A percentile compares a stretch with the other conserved stretches of the same genome.
Evolutionary conservation across 2,113 vertebrate species (phyloP).

Genomic region (Cryptoleucopteryx plumbea): DNA sequence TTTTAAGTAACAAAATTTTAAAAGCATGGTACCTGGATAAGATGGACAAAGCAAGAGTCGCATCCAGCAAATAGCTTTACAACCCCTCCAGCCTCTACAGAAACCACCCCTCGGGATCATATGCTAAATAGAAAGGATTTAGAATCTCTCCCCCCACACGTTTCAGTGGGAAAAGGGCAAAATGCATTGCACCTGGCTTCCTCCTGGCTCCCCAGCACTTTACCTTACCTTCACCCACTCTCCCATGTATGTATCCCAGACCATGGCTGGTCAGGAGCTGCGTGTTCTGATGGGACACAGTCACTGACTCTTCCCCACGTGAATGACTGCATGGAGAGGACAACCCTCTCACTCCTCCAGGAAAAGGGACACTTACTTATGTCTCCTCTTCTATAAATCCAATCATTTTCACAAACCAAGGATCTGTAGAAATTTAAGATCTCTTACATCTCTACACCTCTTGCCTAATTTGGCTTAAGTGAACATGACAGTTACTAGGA

Average conservation of each 20-base stretch:
- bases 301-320: neutral
- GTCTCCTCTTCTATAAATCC: neutral
- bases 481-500: neutral
- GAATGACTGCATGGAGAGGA: neutral
- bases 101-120: neutral
- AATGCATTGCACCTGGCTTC: neutral
- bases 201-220: neutral
- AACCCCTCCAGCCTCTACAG: neutral
- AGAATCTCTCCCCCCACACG: accelerated
- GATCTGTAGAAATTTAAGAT: neutral
- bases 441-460: neutral
- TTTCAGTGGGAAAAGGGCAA: neutral
- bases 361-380: neutral
- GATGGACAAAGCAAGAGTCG: neutral
- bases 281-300: neutral
- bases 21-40: neutral
- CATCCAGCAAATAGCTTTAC: neutral
- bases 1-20: neutral
- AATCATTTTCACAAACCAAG: neutral
- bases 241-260: neutral
- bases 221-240: too few relatives aligned
- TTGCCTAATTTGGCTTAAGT: neutral
- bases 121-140: neutral
- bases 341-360: neutral
- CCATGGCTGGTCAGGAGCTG: too few relatives aligned